Percentiles rank a stretch among this genome's conserved stretches.
Conservation (phyloP, 2,113 vertebrate genomes). For the Tachycineta bicolor region DNA sequence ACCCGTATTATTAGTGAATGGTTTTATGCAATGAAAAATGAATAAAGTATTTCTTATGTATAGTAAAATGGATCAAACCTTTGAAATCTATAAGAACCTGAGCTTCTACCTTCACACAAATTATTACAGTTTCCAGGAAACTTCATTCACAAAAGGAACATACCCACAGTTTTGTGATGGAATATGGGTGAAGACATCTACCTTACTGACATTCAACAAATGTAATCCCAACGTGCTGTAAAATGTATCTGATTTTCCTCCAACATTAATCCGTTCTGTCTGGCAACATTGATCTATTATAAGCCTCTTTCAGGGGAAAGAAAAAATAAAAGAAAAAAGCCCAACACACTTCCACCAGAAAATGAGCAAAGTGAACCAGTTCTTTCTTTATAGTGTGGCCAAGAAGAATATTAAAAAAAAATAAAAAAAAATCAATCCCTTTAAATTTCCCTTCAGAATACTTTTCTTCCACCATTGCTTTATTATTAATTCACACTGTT, state of each 20-base stretch:
- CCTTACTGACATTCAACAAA: not conserved
- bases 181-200: not conserved
- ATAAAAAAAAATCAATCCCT: not conserved
- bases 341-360: not conserved
- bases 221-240: not conserved
- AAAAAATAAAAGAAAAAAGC: not conserved
- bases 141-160: not conserved
- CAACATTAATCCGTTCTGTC: not conserved
- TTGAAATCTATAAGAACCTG: not conserved
- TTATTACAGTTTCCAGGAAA: not conserved
- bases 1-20: not conserved
- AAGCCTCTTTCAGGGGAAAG: not conserved
- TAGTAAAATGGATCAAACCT: not conserved
- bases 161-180: not conserved
- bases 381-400: not conserved
- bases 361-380: not conserved
- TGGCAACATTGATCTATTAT: not conserved
- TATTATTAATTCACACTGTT: not conserved
- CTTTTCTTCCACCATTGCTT: not conserved
- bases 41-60: not conserved
- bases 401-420: not conserved
- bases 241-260: not conserved
- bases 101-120: not conserved
- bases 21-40: not conserved
- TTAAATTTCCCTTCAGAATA: not conserved